Evolutionary conservation across 2,113 vertebrate genomes (phyloP).

Genomic region (Hemibagrus wyckioides): DNA sequence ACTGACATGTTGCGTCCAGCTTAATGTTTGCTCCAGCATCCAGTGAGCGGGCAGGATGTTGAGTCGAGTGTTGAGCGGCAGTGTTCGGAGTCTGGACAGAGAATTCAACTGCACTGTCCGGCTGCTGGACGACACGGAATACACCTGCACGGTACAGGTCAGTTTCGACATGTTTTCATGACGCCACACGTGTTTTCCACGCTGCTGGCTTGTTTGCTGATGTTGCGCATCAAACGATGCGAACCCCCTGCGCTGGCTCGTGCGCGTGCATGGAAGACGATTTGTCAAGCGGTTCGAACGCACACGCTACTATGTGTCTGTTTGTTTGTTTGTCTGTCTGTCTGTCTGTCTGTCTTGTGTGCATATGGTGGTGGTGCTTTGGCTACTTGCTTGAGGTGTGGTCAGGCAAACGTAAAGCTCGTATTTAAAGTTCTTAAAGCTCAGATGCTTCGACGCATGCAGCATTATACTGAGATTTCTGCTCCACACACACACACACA

Average conservation of each 20-base stretch:
- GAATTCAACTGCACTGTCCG: conserved; percentile 94
- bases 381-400: conserved; percentile 6
- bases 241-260: neutral
- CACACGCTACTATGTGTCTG: conserved; percentile 12
- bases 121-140: conserved; percentile 95
- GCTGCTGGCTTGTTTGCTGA: neutral
- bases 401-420: neutral
- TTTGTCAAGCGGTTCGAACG: conserved; percentile 2
- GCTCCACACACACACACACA: neutral
- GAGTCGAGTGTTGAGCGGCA: conserved; percentile 94
- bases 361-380: neutral
- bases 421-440: conserved; percentile 22
- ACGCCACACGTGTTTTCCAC: neutral
- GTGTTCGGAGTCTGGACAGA: conserved; percentile 93
- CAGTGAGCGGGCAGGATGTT: conserved; percentile 77
- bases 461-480: conserved; percentile 13
- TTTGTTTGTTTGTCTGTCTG: conserved; percentile 32
- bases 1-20: conserved; percentile 47
- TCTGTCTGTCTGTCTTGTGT: neutral
- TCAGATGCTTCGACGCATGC: neutral
- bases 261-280: neutral
- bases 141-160: conserved; percentile 86
- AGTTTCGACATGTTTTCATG: conserved; percentile 31
- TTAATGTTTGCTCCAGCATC: conserved; percentile 33
- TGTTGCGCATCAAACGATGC: conserved; percentile 10